phyloP scores from a whole-genome alignment of 1,140 invertebrate species.

The Rhopalosiphum padi region DNA sequence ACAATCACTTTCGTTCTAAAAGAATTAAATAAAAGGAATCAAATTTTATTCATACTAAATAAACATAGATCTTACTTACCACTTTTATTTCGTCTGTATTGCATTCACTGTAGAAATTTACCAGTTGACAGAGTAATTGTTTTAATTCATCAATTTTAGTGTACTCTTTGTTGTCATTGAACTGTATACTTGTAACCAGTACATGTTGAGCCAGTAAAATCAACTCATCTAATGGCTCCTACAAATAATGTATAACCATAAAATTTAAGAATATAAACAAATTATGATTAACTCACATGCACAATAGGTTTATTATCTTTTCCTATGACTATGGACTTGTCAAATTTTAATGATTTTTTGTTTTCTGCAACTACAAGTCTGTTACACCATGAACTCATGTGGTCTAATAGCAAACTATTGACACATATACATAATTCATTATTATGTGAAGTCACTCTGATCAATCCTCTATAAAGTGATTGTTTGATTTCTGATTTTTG shows the following conservation, averaged over 20 bases:
- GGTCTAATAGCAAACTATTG: constrained; percentile 30
- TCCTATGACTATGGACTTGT: background rate
- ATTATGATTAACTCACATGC: background rate
- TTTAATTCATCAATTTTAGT: constrained; percentile 19
- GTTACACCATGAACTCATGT: constrained; percentile 38
- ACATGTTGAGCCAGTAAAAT: constrained; percentile 38
- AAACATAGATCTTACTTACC: background rate
- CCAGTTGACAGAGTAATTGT: background rate
- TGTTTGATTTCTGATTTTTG: constrained; percentile 51
- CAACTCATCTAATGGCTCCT: constrained; percentile 44
- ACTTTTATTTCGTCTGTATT: constrained; percentile 53
- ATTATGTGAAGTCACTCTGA: constrained; percentile 17
- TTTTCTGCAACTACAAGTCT: background rate
- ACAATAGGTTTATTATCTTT: background rate
- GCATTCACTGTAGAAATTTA: constrained; percentile 41
- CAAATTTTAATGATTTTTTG: constrained; percentile 50
- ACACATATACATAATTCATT: background rate
- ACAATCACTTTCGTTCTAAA: constrained; percentile 36
- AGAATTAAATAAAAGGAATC: background rate
- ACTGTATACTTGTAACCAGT: background rate
- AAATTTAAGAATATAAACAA: background rate
- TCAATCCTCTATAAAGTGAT: constrained; percentile 45
- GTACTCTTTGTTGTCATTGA: background rate
- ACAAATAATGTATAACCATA: background rate
- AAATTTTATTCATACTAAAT: background rate